Evolutionary conservation across 2,797 vertebrate species (phyloP), one percentile per base, ranked within the genome.

Genomic region (Babyrousa celebensis): DNA sequence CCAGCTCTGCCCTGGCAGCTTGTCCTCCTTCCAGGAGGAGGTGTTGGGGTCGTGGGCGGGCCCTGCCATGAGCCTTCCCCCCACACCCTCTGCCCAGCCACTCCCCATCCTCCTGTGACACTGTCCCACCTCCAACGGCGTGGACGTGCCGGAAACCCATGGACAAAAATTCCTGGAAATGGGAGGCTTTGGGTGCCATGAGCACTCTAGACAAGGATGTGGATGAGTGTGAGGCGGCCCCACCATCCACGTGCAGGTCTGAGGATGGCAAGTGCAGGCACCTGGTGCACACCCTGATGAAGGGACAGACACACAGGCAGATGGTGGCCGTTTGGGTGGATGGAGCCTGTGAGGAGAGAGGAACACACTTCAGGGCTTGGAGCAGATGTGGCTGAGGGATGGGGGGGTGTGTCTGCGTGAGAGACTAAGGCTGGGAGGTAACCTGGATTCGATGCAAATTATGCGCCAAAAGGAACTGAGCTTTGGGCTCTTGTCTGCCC

Each of bases 321-420:
- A 21, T 3, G 0, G 29, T 16, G 3, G 48, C 17, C 5, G 0
- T 0, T 11, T 21, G 75, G 52, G 25, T 0, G 6, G 14, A 17
- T 25, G 56, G 21, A 23, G 21, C 11, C 77, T 20, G 12, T 21
- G 77, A 15, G n/a, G 56, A 25, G 0, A 1, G 2, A 54, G 25
- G 14, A 36, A 25, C 56, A 79, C 56, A 11, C 9, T 58, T n/a
- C 32, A 12, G 2, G 18, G 56, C 21, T 60, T n/a, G 16, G 56
- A 40, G 56, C 27, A n/a, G 80, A 52, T n/a, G 43, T 48, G 4
- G 4, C 43, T 7, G 9, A 48, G 43, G 43, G 43, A 48, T 48
- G 43, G 43, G 43, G 9, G 43, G 4, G 43, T 48, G 43, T 48
- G 43, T 48, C 52, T 36, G n/a, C 2, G 0, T n/a, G 58, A 23